Percentiles rank a stretch among this genome's conserved stretches.
Conservation (phyloP, 1,140 invertebrate genomes). For the Apis dorsata region DNA sequence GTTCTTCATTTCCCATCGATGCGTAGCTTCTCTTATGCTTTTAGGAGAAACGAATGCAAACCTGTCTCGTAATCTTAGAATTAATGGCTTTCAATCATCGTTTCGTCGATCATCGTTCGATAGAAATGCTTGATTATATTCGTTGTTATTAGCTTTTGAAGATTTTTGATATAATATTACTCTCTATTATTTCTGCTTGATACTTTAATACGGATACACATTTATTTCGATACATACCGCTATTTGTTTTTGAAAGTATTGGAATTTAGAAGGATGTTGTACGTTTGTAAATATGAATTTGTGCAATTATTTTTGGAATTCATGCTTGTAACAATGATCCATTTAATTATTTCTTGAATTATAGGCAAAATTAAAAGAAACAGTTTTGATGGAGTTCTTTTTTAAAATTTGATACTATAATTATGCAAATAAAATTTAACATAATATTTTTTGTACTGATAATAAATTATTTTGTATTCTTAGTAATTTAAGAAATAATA, state of each 20-base stretch:
- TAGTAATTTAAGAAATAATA: conserved; percentile 18
- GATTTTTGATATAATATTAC: neutral
- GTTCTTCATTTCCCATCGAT: neutral
- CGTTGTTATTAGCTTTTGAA: neutral
- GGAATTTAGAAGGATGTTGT: neutral
- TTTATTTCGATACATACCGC: neutral
- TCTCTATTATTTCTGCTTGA: neutral
- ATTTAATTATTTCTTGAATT: too few species aligned
- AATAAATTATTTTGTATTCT: neutral
- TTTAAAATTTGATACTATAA: too few species aligned
- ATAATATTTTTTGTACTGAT: neutral
- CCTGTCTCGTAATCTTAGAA: neutral
- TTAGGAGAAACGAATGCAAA: neutral
- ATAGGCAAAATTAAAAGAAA: too few species aligned
- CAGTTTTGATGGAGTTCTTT: too few species aligned
- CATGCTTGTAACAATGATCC: too few species aligned
- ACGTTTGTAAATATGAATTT: neutral
- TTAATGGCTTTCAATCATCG: neutral
- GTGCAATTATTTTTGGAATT: neutral
- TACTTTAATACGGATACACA: neutral
- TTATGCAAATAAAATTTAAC: too few species aligned
- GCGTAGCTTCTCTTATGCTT: conserved; percentile 22
- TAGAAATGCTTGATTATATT: conserved; percentile 14
- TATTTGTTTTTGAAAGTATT: neutral
- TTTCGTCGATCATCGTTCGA: conserved; percentile 2